phyloP scores from a whole-genome alignment of 37 sponge, comb jelly and placozoan genomes.

The Ianthella basta region DNA sequence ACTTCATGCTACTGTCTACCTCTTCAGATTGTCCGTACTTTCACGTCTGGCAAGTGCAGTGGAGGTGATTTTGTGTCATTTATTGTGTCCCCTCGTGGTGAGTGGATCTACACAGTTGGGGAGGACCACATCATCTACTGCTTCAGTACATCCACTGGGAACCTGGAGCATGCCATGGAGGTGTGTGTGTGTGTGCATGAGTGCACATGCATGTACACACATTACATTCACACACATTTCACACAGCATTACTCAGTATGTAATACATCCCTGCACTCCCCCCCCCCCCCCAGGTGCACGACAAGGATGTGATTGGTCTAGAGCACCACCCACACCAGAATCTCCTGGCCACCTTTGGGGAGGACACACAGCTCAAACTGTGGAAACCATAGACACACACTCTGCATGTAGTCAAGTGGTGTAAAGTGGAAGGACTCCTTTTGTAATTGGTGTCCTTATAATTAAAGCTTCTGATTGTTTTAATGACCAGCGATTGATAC shows the following conservation, averaged over 20 bases:
- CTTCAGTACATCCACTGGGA: constrained; percentile 89
- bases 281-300: constrained; percentile 66
- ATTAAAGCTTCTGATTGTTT: background rate
- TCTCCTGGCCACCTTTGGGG: constrained; percentile 87
- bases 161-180: constrained; percentile 90
- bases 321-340: constrained; percentile 99
- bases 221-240: background rate
- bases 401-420: background rate
- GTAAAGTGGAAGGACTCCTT: background rate
- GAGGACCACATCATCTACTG: constrained; percentile 94
- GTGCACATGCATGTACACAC: too few relatives aligned
- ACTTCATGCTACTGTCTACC: background rate
- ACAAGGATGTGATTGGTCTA: constrained; percentile 94
- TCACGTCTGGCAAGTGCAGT: constrained; percentile 88
- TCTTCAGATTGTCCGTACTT: constrained; percentile 79
- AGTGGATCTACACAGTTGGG: constrained; percentile 97
- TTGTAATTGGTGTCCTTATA: background rate
- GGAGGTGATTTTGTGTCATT: constrained; percentile 93
- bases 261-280: background rate
- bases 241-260: too few relatives aligned
- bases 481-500: background rate
- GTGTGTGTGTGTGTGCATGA: constrained; percentile 56
- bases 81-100: constrained; percentile 83
- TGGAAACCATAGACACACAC: constrained; percentile 83
- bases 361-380: constrained; percentile 86